Evolutionary conservation across 2,888 invertebrate species (phyloP).

Genomic region (Amblyjoppa fuscipennis): DNA sequence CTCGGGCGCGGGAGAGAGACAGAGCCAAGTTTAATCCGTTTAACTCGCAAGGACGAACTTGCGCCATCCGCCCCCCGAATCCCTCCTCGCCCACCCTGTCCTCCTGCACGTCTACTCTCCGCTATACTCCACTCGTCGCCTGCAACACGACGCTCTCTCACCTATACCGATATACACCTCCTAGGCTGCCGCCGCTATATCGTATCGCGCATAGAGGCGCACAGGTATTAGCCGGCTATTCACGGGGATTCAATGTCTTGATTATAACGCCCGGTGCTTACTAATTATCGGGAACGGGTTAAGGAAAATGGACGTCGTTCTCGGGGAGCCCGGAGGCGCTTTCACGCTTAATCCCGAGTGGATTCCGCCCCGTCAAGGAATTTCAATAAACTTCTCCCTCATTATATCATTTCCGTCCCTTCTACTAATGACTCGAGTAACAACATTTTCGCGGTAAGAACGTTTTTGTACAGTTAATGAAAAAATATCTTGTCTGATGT

Average conservation of each 20-base stretch:
- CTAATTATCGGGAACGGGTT: slow-evolving; percentile 62
- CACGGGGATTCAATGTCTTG: slow-evolving; percentile 65
- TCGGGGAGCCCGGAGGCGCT: slow-evolving; percentile 7
- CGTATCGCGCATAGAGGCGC: slow-evolving; percentile 36
- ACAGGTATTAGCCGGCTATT: slow-evolving; percentile 65
- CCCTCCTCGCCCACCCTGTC: slow-evolving; percentile 20
- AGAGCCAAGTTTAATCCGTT: slow-evolving; percentile 73
- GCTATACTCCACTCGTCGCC: slow-evolving; percentile 27
- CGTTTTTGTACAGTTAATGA: too few species aligned
- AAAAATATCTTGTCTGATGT: too few species aligned
- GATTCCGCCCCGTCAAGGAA: slow-evolving; percentile 5
- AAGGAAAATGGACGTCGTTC: slow-evolving; percentile 58
- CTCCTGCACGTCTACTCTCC: slow-evolving; percentile 37
- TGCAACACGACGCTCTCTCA: slow-evolving; percentile 38
- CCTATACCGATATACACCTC: slow-evolving; percentile 19
- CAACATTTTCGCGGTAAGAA: too few species aligned
- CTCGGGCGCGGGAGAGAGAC: slow-evolving; percentile 40
- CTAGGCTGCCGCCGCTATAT: background rate
- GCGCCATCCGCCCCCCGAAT: slow-evolving; percentile 45
- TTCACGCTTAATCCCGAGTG: slow-evolving; percentile 29
- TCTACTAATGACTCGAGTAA: background rate
- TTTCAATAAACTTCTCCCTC: slow-evolving; percentile 14
- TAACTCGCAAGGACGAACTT: slow-evolving; percentile 71
- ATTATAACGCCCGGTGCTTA: slow-evolving; percentile 65
- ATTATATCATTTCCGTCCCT: background rate